Evolutionary conservation across 2,797 vertebrate genomes (phyloP).

Genomic region (Iguana delicatissima): DNA sequence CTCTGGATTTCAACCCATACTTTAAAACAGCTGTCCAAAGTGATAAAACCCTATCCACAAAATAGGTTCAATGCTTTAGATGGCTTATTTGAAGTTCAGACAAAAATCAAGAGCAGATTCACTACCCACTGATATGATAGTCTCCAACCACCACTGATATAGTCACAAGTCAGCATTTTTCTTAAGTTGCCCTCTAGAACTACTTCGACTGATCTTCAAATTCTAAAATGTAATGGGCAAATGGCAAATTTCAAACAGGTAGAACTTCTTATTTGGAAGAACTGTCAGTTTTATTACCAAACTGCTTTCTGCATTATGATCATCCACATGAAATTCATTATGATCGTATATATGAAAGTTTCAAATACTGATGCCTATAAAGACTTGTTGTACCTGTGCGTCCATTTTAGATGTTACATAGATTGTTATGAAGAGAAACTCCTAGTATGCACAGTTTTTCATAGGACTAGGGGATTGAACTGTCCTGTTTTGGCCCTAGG

Average conservation of each 20-base stretch:
- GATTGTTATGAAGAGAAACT: background rate
- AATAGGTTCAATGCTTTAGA: too few relatives aligned
- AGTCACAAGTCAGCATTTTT: background rate
- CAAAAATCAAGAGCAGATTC: too few relatives aligned
- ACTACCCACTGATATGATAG: too few relatives aligned
- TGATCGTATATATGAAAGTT: too few relatives aligned
- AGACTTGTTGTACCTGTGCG: background rate
- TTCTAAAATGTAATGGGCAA: background rate
- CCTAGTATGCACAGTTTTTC: background rate
- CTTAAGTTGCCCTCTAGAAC: background rate
- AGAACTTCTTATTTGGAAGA: background rate
- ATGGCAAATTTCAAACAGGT: background rate
- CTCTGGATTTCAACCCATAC: too few relatives aligned
- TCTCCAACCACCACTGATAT: background rate
- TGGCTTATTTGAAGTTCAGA: too few relatives aligned
- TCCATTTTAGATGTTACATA: background rate
- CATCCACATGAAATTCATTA: too few relatives aligned
- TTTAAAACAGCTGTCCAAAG: too few relatives aligned
- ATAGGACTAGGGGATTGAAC: background rate
- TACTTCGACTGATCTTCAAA: background rate
- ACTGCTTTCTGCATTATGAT: background rate
- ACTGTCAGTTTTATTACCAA: background rate
- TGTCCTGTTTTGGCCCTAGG: background rate
- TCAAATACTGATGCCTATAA: background rate
- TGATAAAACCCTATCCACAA: too few relatives aligned